Evolutionary conservation across 2,888 invertebrate genomes (phyloP).

Genomic region (Entomobrya multifasciata): DNA sequence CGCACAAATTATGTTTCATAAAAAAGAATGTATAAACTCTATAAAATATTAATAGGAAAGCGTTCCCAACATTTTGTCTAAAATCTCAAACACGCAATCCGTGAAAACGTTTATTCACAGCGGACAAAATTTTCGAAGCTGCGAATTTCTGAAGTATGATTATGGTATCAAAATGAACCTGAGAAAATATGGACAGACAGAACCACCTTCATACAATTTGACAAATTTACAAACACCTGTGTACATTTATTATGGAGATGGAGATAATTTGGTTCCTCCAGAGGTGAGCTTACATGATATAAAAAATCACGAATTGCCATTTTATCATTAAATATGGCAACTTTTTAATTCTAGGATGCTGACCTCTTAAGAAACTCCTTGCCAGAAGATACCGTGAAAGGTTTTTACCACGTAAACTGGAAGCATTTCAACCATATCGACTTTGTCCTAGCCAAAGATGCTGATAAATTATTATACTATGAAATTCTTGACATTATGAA

Average conservation of each 20-base stretch:
- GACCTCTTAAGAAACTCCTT: neutral
- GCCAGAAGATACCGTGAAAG: neutral
- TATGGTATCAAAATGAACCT: neutral
- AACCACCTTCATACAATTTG: slow-evolving; percentile 32
- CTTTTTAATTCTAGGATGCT: slow-evolving; percentile 44
- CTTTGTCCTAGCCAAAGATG: slow-evolving; percentile 47
- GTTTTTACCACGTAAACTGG: neutral
- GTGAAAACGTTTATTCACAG: slow-evolving; percentile 37
- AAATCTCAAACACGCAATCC: slow-evolving; percentile 37
- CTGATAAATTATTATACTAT: slow-evolving; percentile 39
- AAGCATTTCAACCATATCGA: slow-evolving; percentile 45
- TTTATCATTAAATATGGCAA: neutral
- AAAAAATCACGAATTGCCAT: slow-evolving; percentile 19
- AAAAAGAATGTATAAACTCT: neutral
- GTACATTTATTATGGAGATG: slow-evolving; percentile 28
- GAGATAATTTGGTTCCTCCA: neutral
- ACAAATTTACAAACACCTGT: neutral
- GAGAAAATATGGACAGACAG: neutral
- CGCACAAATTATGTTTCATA: neutral
- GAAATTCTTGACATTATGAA: neutral
- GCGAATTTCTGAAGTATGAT: neutral
- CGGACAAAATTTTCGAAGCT: neutral
- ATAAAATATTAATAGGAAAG: slow-evolving; percentile 26
- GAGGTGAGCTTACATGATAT: slow-evolving; percentile 47
- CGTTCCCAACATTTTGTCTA: slow-evolving; percentile 48